A percentile compares a stretch with the other conserved stretches of the same genome.
phyloP scores from a whole-genome alignment of 1,140 invertebrate species.

The Frieseomelitta varia region DNA sequence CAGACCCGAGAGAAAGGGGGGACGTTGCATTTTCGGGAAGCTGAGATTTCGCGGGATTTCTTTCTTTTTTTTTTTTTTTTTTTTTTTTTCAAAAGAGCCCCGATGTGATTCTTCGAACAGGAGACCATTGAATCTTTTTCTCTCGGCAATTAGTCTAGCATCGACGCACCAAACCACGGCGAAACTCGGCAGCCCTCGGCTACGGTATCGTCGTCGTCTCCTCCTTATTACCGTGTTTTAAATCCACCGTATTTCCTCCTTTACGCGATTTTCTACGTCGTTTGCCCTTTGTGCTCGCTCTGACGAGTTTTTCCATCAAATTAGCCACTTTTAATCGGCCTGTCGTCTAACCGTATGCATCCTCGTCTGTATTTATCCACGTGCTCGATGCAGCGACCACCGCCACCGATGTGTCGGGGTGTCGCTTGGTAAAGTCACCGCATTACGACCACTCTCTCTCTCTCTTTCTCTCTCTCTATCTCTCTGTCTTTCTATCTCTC shows the following conservation, averaged over 20 bases:
- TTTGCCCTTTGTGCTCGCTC: constrained; percentile 25
- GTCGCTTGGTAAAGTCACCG: constrained; percentile 18
- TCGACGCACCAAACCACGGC: not conserved
- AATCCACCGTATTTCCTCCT: constrained; percentile 8
- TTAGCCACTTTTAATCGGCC: constrained; percentile 54
- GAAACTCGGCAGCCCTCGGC: not conserved
- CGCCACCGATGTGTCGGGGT: constrained; percentile 3
- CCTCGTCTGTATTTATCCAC: constrained; percentile 50
- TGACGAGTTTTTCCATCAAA: constrained; percentile 53
- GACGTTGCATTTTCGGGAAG: not conserved
- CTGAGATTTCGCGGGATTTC: not conserved
- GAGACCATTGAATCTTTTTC: not conserved
- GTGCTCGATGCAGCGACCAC: constrained; percentile 34
- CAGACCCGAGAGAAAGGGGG: not conserved
- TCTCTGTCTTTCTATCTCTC: no score
- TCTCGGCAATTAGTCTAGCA: constrained; percentile 5
- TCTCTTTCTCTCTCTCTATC: not conserved
- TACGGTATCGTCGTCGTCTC: not conserved
- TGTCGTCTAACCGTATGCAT: constrained; percentile 3
- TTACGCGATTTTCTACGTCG: constrained; percentile 19
- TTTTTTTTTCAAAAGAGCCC: not conserved
- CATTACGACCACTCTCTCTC: constrained; percentile 13
- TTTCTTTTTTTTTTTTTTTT: no score
- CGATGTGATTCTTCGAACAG: not conserved
- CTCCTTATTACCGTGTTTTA: constrained; percentile 7